A percentile compares a stretch with the other conserved stretches of the same genome.
Conservation (phyloP, 2,797 vertebrate genomes). For the Schizopygopsis malacanthus region DNA sequence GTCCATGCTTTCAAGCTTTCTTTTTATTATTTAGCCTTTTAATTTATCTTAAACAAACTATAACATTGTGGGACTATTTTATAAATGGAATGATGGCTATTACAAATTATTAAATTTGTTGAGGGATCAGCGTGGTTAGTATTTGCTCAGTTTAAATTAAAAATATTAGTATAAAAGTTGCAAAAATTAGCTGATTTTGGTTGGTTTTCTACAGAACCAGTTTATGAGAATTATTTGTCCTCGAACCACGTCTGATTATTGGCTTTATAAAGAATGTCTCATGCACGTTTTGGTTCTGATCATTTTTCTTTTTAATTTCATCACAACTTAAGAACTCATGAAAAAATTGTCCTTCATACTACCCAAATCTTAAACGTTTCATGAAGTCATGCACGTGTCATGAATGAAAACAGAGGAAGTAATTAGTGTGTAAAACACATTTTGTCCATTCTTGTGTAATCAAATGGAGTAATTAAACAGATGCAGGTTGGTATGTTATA, state of each 20-base stretch:
- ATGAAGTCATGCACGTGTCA: slow-evolving; percentile 11
- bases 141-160: neutral
- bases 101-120: neutral
- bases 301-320: slow-evolving; percentile 21
- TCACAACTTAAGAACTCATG: slow-evolving; percentile 14
- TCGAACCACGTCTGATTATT: neutral
- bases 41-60: neutral
- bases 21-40: neutral
- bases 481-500: neutral
- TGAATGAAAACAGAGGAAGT: slow-evolving; percentile 36
- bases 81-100: neutral
- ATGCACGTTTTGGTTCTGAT: neutral
- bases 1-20: neutral
- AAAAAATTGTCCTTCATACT: slow-evolving; percentile 14
- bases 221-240: neutral
- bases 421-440: slow-evolving; percentile 25
- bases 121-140: neutral
- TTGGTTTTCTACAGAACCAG: neutral
- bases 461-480: slow-evolving; percentile 12
- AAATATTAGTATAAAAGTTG: neutral
- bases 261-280: neutral
- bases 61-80: neutral
- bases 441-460: slow-evolving; percentile 16
- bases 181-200: neutral
- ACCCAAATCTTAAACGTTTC: slow-evolving; percentile 3